phyloP scores from a whole-genome alignment of 2,797 vertebrate species.

The Neosalanx taihuensis region DNA sequence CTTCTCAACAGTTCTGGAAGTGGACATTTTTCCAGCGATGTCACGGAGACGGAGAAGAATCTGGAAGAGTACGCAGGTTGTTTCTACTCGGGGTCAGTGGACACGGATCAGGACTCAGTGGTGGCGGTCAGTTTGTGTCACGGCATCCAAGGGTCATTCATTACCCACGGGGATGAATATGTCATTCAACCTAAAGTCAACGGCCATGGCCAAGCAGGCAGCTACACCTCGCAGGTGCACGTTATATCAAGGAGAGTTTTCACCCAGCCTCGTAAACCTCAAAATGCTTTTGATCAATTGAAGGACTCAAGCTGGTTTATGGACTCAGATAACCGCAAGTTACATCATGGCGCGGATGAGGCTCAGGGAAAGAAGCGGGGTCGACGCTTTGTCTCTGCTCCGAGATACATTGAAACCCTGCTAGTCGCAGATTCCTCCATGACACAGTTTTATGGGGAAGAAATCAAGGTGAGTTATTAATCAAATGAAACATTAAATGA shows the following conservation, averaged over 20 bases:
- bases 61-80: slow-evolving; percentile 57
- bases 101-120: slow-evolving; percentile 60
- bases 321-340: slow-evolving; percentile 6
- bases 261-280: slow-evolving; percentile 3
- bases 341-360: slow-evolving; percentile 9
- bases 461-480: slow-evolving; percentile 72
- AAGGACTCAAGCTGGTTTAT: slow-evolving; percentile 6
- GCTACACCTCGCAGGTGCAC: slow-evolving; percentile 60
- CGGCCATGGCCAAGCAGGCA: slow-evolving; percentile 9
- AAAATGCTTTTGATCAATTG: slow-evolving; percentile 25
- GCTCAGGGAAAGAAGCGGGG: slow-evolving; percentile 34
- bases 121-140: slow-evolving; percentile 77
- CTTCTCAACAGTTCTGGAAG: slow-evolving; percentile 16
- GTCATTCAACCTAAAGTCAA: slow-evolving; percentile 65
- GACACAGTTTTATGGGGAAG: slow-evolving; percentile 77
- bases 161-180: slow-evolving; percentile 71
- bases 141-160: slow-evolving; percentile 74
- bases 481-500: not conserved
- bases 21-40: slow-evolving; percentile 22
- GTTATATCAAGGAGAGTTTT: slow-evolving; percentile 57
- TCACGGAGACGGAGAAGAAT: slow-evolving; percentile 20
- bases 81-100: slow-evolving; percentile 75
- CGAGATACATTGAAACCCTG: slow-evolving; percentile 81
- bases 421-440: slow-evolving; percentile 81
- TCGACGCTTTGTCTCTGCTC: slow-evolving; percentile 73